Percentiles rank a stretch among this genome's conserved stretches.
Conservation (phyloP, 2,797 vertebrate genomes). For the Gallinago nigripennis region DNA sequence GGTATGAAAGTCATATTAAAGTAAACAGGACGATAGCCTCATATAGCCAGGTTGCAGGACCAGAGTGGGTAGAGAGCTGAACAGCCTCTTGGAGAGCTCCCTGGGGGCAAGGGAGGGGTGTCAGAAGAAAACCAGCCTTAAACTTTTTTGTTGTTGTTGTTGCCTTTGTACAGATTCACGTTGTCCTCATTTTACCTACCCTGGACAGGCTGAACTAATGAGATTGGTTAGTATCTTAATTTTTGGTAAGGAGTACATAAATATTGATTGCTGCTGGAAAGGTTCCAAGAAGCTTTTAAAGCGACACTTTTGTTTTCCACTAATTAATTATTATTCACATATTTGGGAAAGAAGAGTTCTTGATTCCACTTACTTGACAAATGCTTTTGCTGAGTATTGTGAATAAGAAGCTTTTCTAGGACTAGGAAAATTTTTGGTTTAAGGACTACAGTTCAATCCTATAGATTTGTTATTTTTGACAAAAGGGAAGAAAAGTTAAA, state of each 20-base stretch:
- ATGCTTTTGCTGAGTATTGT: neutral
- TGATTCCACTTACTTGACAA: neutral
- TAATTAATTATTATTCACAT: neutral
- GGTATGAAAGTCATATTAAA: slow-evolving; percentile 34
- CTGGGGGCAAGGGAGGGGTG: accelerated
- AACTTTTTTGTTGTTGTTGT: too few relatives aligned
- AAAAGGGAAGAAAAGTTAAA: slow-evolving; percentile 8
- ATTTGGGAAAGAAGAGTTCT: neutral
- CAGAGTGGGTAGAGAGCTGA: neutral
- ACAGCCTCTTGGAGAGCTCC: neutral
- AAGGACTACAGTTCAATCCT: neutral
- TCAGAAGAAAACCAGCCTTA: neutral
- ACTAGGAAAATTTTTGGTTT: neutral
- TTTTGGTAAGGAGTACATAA: neutral
- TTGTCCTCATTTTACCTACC: neutral
- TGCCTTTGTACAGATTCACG: neutral
- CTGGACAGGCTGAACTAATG: neutral
- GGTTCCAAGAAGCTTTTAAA: neutral
- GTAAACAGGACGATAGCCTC: neutral
- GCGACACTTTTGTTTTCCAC: neutral
- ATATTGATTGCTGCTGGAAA: neutral
- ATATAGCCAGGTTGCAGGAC: neutral
- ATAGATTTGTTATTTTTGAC: slow-evolving; percentile 19
- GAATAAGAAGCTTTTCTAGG: neutral
- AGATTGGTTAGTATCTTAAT: neutral